A percentile compares a stretch with the other conserved stretches of the same genome.
phyloP scores from a whole-genome alignment of 2,888 invertebrate genomes.

The Meandrusa payeni region DNA sequence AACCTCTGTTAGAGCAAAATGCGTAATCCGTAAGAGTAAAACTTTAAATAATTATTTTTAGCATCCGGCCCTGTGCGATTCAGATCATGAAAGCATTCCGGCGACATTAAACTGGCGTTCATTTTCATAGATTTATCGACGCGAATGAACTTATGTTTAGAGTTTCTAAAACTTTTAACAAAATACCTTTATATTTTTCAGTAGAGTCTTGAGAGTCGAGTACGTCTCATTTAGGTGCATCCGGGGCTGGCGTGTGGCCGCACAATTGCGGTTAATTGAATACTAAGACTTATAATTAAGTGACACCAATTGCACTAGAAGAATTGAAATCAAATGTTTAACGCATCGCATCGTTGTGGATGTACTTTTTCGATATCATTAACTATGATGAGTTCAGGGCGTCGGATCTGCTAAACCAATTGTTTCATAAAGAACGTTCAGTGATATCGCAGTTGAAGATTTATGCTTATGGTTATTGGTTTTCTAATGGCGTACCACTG shows the following conservation, averaged over 20 bases:
- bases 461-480: too few relatives aligned
- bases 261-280: conserved; percentile 4
- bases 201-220: too few relatives aligned
- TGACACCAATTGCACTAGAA: conserved; percentile 2
- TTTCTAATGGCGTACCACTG: too few relatives aligned
- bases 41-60: too few relatives aligned
- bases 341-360: too few relatives aligned
- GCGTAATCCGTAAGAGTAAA: too few relatives aligned
- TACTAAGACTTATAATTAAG: conserved; percentile 6
- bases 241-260: conserved; percentile 5
- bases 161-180: conserved; percentile 54
- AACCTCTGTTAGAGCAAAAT: too few relatives aligned
- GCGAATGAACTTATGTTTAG: conserved; percentile 59
- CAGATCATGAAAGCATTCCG: conserved; percentile 77
- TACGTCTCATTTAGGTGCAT: conserved; percentile 1
- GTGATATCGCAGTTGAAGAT: too few relatives aligned
- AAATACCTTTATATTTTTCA: neutral
- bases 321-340: conserved; percentile 10
- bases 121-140: conserved; percentile 80
- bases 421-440: too few relatives aligned
- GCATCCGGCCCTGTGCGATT: conserved; percentile 52
- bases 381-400: too few relatives aligned
- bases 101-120: conserved; percentile 65
- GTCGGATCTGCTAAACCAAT: too few relatives aligned
- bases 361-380: too few relatives aligned